Evolutionary conservation across 2,888 invertebrate species (phyloP), one percentile per base, ranked within the genome.

Genomic region (Calameuta filiformis): DNA sequence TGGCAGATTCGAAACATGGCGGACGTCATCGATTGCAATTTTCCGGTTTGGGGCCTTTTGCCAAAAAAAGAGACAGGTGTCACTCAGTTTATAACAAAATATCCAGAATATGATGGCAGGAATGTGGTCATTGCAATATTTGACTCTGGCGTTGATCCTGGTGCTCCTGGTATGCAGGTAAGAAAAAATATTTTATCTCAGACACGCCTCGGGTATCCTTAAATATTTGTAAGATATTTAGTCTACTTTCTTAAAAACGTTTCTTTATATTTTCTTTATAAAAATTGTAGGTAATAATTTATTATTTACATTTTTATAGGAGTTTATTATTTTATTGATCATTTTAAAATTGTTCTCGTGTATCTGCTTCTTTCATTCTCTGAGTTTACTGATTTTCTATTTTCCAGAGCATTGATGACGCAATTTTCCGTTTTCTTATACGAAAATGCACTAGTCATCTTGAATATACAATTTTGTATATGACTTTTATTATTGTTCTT

Each of bases 131-230:
- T 99, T 90, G 99, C 98, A 73, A 97, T 99, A 91, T 96, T 99
- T 86, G 99, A 99, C 93, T 98, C 99, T 4, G 99, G 99, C 12
- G 97, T 99, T 77, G 99, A 99, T 93, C 99, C 99, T 35, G 97
- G 97, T 74, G 98, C 98, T 12, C 95, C 96, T 82, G 99, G 99
- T 81, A 94, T 99, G 86, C 95, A 97, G 95, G 99, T 97, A 93
- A 90, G 89, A 80, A 80, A 68, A 68, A 75, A 40, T 56, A 56
- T 56, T 15, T 23, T 23, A 56, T 23, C 56, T 56, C 56, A 56
- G 56, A 56, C 56, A 56, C 56, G 56, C 56, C 56, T 56, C 9
- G 56, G 0, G 9, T 56, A 56, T 56, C 56, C 23, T 23, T 56
- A 56, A 56, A 23, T 56, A 56, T 56, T 56, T 23, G 9, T 23